Base-by-base conservation (phyloP, 2,888 invertebrate species). In the Spicauda simplicius region DNA sequence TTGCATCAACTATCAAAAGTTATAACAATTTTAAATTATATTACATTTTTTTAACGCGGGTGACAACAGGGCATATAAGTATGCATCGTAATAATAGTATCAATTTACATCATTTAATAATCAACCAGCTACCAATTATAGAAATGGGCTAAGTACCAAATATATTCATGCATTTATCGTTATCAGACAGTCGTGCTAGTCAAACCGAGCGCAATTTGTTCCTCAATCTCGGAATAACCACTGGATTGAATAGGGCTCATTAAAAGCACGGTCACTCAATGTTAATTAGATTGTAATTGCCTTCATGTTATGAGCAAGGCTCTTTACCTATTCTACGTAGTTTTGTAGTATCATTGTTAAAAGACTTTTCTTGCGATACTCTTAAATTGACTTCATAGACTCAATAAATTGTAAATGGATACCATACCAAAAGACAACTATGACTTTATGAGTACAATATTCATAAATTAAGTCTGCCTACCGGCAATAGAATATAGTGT, bases 241-340 rank as follows among this genome's bases (percentile, higher is more conserved):
- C 45, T 48, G 48, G 16, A 41, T 66, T 65, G 33, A 60, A 60
- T 66, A 55, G 54, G 60, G 16, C 54, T 60, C 54, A 66, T 66
- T 60, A 60, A 45, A 33, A 33, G 48, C 66, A 55, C 54, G 60
- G 59, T 60, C 66, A 60, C 53, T 65, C 45, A 60, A 60, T 60
- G 45, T 59, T 60, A 60, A 65, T 59, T 59, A 59, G 59, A 65
- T 65, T 19, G 65, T 59, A 54, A 65, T 64, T 65, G 59, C 58
- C 30, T 59, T 65, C 59, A 53, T 65, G 59, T 59, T 50, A 57
- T 45, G 41, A 61, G 53, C 58, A 65, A 59, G 58, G 53, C 52
- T 65, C 65, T 65, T 59, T 65, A 65, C 53, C 45, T 57, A 65
- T 59, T 54, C 48, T 19, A 30, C 18, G 30, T 54, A 59, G 33